Conservation (phyloP, 2,888 invertebrate genomes). For the Leucozona laternaria region DNA sequence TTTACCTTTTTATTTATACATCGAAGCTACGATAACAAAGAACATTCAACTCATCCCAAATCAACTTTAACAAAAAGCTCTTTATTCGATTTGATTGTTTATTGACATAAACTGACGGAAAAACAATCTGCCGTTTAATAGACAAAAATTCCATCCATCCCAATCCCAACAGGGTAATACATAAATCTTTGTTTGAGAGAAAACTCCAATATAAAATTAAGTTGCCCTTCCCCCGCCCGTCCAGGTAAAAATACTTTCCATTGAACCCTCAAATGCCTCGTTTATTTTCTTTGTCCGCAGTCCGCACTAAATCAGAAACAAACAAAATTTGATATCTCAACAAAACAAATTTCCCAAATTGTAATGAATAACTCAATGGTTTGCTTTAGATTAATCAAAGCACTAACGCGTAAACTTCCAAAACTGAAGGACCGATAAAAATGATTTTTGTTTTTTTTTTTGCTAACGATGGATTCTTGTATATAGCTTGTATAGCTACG, state of each 20-base stretch:
- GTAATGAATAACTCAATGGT: background rate
- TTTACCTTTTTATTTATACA: too few relatives aligned
- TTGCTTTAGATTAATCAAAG: background rate
- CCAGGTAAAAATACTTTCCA: background rate
- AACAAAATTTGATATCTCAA: background rate
- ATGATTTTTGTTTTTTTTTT: background rate
- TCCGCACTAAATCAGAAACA: background rate
- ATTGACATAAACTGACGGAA: background rate
- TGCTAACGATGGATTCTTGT: background rate
- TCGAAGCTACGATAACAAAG: too few relatives aligned
- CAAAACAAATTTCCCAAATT: background rate
- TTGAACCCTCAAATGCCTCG: conserved; percentile 2
- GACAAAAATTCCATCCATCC: background rate
- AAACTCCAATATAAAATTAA: background rate
- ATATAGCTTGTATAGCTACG: background rate
- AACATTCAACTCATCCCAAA: too few relatives aligned
- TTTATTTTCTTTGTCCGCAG: background rate
- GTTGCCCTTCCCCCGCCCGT: background rate
- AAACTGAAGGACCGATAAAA: background rate
- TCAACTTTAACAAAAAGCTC: background rate
- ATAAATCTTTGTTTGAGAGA: conserved; percentile 5
- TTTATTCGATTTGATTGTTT: background rate
- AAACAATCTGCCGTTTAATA: background rate
- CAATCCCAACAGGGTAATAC: background rate
- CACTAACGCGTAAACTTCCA: background rate